Evolutionary conservation across 1,140 invertebrate species (phyloP).

Genomic region (Rhopalosiphum maidis): DNA sequence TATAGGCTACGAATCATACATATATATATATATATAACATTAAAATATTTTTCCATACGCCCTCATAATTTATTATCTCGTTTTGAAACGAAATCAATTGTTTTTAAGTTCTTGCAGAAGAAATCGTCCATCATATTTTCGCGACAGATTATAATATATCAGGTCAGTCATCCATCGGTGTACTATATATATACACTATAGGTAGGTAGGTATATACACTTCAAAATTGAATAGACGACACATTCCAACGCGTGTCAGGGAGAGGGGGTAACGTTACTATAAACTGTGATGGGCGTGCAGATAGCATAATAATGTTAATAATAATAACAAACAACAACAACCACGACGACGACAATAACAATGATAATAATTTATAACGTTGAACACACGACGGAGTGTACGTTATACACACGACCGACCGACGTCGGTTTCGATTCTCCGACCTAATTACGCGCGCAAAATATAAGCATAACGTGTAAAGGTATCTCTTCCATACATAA

Average conservation of each 20-base stretch:
- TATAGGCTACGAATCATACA: not conserved
- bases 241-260: not conserved
- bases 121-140: not conserved
- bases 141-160: not conserved
- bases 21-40: not conserved
- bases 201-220: not conserved
- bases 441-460: slow-evolving; percentile 28
- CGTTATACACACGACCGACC: not conserved
- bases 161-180: slow-evolving; percentile 20
- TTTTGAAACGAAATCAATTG: not conserved
- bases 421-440: slow-evolving; percentile 12
- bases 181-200: not conserved
- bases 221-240: not conserved
- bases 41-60: not conserved
- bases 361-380: slow-evolving; percentile 8
- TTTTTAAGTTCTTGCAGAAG: not conserved
- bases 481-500: not conserved
- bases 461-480: not conserved
- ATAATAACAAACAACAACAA: not conserved
- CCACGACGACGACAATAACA: not conserved
- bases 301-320: slow-evolving; percentile 15
- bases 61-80: not conserved
- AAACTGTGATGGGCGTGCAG: not conserved
- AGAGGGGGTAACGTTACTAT: not conserved
- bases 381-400: not conserved